Evolutionary conservation across 92 coral and sea anemone genomes (phyloP).

Genomic region (Phenganax subtilis): DNA sequence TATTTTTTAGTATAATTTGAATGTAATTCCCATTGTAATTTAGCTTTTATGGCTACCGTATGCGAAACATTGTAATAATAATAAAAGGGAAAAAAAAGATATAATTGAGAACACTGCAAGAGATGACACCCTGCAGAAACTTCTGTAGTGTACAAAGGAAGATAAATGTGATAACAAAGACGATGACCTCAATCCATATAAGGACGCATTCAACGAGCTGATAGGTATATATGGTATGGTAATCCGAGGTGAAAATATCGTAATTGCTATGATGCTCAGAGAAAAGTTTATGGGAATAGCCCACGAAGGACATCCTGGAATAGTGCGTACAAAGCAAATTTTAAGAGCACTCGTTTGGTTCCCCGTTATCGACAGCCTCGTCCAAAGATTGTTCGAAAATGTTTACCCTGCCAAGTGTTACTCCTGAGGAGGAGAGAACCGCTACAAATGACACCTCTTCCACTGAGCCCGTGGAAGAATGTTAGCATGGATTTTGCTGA

Average conservation of each 20-base stretch:
- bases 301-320: not conserved
- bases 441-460: constrained; percentile 11
- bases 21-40: too few species aligned
- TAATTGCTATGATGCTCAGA: too few species aligned
- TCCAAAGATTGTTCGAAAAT: constrained; percentile 35
- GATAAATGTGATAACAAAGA: not conserved
- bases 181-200: constrained; percentile 2
- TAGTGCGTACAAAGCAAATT: not conserved
- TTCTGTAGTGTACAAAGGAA: constrained; percentile 1
- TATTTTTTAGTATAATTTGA: too few species aligned
- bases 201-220: not conserved
- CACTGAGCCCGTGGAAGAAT: constrained; percentile 20
- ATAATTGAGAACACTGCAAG: constrained; percentile 6
- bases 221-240: too few species aligned
- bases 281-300: too few species aligned
- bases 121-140: not conserved
- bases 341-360: constrained; percentile 40
- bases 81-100: too few species aligned
- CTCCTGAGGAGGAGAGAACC: constrained; percentile 25
- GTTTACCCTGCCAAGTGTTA: constrained; percentile 19
- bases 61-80: too few species aligned
- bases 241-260: too few species aligned
- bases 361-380: constrained; percentile 28
- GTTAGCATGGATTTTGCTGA: constrained; percentile 32
- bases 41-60: too few species aligned